Base-by-base conservation (phyloP, 2,888 invertebrate species). In the Eupithecia tripunctaria region DNA sequence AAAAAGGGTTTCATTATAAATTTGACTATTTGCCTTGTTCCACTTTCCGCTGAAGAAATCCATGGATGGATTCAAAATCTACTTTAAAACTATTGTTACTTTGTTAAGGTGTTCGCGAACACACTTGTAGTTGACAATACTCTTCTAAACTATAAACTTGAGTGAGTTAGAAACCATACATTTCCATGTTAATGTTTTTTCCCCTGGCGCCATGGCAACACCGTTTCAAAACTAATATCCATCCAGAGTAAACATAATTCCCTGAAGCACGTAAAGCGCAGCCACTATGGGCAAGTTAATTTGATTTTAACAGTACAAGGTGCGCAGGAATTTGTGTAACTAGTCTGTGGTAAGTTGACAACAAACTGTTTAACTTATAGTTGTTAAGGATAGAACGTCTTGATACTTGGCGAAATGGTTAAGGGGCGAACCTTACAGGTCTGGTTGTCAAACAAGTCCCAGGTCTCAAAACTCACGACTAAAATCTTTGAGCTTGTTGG, bases 381-480 rank as follows among this genome's bases (percentile, higher is more conserved):
- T 25, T 59, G 36, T 38, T 29, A 5, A 36, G 69, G 65, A 5
- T 4, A 0, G 47, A 18, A 1, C 0, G 43, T 81, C 65, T 89
- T 89, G 88, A 85, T 88, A 85, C 81, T 72, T 60, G 60, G 4
- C 8, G 7, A 21, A n/a, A 51, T 32, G n/a, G n/a, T n/a, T n/a
- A n/a, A n/a, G n/a, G n/a, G n/a, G n/a, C n/a, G n/a, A n/a, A n/a
- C n/a, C n/a, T n/a, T n/a, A n/a, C n/a, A n/a, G n/a, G n/a, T n/a
- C n/a, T n/a, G n/a, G n/a, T n/a, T n/a, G n/a, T n/a, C n/a, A n/a
- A n/a, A n/a, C n/a, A n/a, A n/a, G n/a, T n/a, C n/a, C n/a, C n/a
- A n/a, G n/a, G n/a, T n/a, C n/a, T n/a, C n/a, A n/a, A n/a, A n/a
- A n/a, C n/a, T n/a, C n/a, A n/a, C n/a, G n/a, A n/a, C n/a, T n/a